phyloP scores from a whole-genome alignment of 2,797 vertebrate species.

The Oreochromis mossambicus region DNA sequence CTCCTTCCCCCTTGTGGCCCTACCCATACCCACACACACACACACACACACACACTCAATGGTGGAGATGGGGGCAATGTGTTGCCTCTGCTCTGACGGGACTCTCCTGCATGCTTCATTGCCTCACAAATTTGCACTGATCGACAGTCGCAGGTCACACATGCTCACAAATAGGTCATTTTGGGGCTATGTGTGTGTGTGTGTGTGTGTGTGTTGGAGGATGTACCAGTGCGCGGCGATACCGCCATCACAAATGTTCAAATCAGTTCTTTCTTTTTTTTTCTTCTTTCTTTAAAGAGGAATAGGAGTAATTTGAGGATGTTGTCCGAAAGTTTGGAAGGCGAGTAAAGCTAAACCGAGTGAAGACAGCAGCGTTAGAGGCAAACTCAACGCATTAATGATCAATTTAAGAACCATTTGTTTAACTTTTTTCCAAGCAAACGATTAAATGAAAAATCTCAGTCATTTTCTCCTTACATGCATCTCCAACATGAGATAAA shows the following conservation, averaged over 20 bases:
- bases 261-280: neutral
- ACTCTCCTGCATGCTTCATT: conserved; percentile 61
- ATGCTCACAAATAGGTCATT: conserved; percentile 69
- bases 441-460: neutral
- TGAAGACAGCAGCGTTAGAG: neutral
- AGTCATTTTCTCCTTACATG: neutral
- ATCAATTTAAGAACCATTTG: neutral
- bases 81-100: conserved; percentile 54
- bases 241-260: neutral
- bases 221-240: neutral
- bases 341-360: neutral
- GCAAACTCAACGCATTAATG: neutral
- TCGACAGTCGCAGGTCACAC: conserved; percentile 69
- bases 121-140: conserved; percentile 67
- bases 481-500: neutral
- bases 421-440: neutral
- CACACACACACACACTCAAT: neutral
- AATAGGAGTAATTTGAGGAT: neutral
- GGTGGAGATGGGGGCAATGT: conserved; percentile 30
- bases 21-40: neutral
- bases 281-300: neutral
- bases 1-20: neutral
- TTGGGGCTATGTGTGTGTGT: conserved; percentile 22
- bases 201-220: neutral
- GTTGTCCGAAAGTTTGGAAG: neutral